Evolutionary conservation across 2,113 vertebrate genomes (phyloP).

Genomic region (Anguilla rostrata): DNA sequence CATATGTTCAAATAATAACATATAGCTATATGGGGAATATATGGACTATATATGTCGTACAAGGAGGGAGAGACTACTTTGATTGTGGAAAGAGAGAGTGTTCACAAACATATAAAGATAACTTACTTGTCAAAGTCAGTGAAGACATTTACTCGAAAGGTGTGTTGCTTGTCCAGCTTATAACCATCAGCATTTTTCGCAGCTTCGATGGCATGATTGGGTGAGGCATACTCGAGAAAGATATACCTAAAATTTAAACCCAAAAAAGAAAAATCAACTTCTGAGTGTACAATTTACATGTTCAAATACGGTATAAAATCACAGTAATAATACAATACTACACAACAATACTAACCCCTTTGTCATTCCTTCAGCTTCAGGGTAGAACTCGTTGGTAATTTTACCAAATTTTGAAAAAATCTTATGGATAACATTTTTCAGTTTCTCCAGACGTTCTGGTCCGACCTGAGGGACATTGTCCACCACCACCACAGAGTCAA

Average conservation of each 20-base stretch:
- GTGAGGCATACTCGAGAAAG: constrained; percentile 91
- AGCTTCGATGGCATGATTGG: constrained; percentile 86
- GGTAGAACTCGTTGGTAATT: constrained; percentile 95
- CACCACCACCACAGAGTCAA: constrained; percentile 92
- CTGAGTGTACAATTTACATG: not conserved
- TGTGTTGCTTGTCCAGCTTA: constrained; percentile 97
- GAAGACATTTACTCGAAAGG: constrained; percentile 95
- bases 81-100: not conserved
- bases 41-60: no score
- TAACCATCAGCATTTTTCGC: constrained; percentile 96
- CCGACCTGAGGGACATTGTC: constrained; percentile 97
- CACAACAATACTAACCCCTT: constrained; percentile 78
- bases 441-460: constrained; percentile 89
- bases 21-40: no score
- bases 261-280: not conserved
- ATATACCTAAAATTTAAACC: constrained; percentile 77
- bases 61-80: not conserved
- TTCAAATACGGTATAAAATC: not conserved
- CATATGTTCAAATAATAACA: no score
- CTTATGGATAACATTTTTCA: constrained; percentile 97
- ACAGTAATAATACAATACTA: constrained; percentile 15
- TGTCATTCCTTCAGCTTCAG: constrained; percentile 86
- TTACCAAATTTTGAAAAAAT: constrained; percentile 98
- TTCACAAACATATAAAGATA: not conserved
- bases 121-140: constrained; percentile 97